phyloP scores from a whole-genome alignment of 1,140 invertebrate genomes.

The Mercenaria mercenaria region DNA sequence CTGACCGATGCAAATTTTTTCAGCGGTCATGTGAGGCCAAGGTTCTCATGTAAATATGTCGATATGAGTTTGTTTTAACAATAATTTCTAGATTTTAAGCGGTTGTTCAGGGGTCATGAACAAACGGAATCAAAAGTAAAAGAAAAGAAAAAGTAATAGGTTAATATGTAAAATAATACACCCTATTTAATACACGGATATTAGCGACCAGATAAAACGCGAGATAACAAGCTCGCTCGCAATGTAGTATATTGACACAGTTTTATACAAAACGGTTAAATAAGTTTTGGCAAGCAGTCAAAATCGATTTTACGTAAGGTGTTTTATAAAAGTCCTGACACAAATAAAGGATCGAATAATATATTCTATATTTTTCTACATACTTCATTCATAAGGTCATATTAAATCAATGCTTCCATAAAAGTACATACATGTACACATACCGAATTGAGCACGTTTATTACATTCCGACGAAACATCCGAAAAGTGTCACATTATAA shows the following conservation, averaged over 20 bases:
- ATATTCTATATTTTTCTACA: no score
- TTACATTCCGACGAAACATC: background rate
- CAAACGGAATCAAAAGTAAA: no score
- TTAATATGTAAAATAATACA: no score
- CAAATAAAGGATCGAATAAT: no score
- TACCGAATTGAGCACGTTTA: background rate
- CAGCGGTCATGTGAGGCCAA: slow-evolving; percentile 62
- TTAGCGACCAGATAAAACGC: background rate
- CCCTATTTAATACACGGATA: background rate
- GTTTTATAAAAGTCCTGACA: no score
- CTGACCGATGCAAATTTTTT: slow-evolving; percentile 47
- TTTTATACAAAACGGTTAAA: background rate
- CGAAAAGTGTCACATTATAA: background rate
- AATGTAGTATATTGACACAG: background rate
- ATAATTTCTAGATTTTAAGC: no score
- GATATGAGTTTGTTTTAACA: background rate
- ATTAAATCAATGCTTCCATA: no score
- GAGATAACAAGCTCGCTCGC: slow-evolving; percentile 30
- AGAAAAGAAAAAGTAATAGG: no score
- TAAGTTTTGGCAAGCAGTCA: slow-evolving; percentile 30
- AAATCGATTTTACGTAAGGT: background rate
- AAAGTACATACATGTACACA: background rate
- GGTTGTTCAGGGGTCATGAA: no score
- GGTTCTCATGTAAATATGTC: background rate
- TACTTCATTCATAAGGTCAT: background rate